These are phyloP conservation scores for Cathartes aura DNA, from an alignment of 2,113 vertebrate species.

Conservation along the genomic window DNA sequence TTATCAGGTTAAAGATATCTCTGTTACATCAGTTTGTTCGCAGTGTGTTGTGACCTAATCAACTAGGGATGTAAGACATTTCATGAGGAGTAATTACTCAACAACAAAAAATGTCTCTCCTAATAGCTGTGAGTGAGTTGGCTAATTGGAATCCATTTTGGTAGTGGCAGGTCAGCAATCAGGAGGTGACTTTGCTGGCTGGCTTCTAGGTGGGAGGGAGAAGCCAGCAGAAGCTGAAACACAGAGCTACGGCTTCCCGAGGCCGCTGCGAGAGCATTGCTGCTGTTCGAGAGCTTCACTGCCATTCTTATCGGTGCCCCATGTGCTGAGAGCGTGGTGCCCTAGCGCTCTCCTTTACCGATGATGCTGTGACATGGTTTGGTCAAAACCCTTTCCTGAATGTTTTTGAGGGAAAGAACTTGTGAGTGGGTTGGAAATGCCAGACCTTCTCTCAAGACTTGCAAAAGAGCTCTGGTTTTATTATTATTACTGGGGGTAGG, in stretches of 20 bases:
- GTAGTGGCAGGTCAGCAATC: conserved; percentile 45
- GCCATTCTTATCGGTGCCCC: neutral
- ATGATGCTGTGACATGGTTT: neutral
- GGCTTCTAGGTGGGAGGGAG: conserved; percentile 18
- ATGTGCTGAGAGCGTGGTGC: neutral
- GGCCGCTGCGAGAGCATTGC: neutral
- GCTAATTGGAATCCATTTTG: conserved; percentile 63
- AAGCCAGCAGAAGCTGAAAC: neutral
- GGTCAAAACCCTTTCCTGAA: neutral
- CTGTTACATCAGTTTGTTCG: conserved; percentile 73
- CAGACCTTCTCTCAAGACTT: neutral
- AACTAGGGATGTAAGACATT: conserved; percentile 62
- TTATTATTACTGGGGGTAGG: neutral
- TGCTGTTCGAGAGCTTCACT: neutral
- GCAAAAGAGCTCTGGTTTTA: neutral
- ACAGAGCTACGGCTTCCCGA: neutral
- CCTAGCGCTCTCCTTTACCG: neutral
- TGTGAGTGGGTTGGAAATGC: conserved; percentile 15
- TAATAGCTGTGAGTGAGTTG: conserved; percentile 40
- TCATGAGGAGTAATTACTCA: conserved; percentile 59
- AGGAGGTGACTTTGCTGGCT: conserved; percentile 42
- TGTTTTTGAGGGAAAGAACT: neutral
- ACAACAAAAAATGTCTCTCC: conserved; percentile 59
- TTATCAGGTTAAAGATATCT: conserved; percentile 74
- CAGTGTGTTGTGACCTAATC: conserved; percentile 71